Evolutionary conservation across 2,888 invertebrate genomes (phyloP).

Genomic region (Plemyria rubiginata): DNA sequence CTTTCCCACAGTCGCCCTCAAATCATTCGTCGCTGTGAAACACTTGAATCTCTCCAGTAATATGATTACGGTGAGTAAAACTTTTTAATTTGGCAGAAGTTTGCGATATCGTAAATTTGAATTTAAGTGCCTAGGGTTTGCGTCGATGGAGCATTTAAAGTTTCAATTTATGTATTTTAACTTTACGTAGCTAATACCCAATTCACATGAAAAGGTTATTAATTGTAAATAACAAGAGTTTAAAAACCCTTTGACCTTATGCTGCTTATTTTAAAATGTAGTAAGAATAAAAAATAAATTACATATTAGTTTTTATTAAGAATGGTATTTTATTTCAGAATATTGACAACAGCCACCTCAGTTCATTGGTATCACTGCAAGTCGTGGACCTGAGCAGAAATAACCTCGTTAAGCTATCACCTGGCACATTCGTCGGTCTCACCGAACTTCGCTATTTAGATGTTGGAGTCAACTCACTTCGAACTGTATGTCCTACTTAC

Average conservation of each 20-base stretch:
- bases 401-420: constrained; percentile 91
- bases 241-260: constrained; percentile 3
- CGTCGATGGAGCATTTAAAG: constrained; percentile 37
- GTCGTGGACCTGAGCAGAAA: constrained; percentile 93
- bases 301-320: no score
- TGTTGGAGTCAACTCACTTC: constrained; percentile 93
- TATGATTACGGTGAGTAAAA: constrained; percentile 89
- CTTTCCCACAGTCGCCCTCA: constrained; percentile 91
- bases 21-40: constrained; percentile 88
- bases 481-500: constrained; percentile 88
- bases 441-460: constrained; percentile 89
- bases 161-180: constrained; percentile 30
- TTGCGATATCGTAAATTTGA: constrained; percentile 40
- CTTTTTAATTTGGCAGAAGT: constrained; percentile 42
- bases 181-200: constrained; percentile 24
- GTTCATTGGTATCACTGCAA: constrained; percentile 87
- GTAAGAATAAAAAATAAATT: no score
- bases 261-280: no score
- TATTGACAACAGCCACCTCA: constrained; percentile 90
- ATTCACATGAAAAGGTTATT: constrained; percentile 17
- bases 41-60: constrained; percentile 93
- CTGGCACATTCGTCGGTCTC: constrained; percentile 92
- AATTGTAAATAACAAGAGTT: constrained; percentile 16
- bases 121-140: constrained; percentile 32
- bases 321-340: constrained; percentile 79